Percentiles rank a stretch among this genome's conserved stretches.
Conservation (phyloP, 2,113 vertebrate genomes). For the Suricata suricatta region DNA sequence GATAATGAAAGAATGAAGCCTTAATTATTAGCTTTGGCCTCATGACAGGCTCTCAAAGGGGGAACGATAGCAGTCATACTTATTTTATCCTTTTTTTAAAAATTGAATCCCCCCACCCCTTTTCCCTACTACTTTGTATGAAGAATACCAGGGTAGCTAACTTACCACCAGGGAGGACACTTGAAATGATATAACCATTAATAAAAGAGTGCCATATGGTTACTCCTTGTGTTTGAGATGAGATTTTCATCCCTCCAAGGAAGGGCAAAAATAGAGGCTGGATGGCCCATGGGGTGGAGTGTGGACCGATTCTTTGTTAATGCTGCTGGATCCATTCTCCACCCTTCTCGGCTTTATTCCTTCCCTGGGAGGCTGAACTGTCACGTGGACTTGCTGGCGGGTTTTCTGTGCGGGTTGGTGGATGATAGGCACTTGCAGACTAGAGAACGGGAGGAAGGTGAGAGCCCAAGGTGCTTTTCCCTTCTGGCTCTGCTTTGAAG, state of each 20-base stretch:
- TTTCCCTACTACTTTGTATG: neutral
- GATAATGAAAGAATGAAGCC: neutral
- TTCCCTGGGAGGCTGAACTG: neutral
- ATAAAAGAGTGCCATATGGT: neutral
- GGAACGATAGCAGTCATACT: neutral
- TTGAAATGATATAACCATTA: neutral
- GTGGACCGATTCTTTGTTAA: neutral
- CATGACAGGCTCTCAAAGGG: neutral
- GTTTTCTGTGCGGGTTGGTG: neutral
- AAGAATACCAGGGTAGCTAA: neutral
- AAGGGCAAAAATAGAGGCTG: neutral
- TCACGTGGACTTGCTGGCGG: neutral
- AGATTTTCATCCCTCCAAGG: neutral
- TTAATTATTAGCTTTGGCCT: neutral
- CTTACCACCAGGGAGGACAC: neutral
- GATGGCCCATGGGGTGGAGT: neutral
- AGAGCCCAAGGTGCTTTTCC: neutral
- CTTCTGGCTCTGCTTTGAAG: neutral
- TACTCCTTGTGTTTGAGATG: neutral
- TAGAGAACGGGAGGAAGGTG: neutral
- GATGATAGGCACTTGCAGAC: neutral
- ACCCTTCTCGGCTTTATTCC: neutral
- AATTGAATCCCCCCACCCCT: neutral
- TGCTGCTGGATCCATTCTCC: neutral
- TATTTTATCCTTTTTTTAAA: neutral